phyloP scores from a whole-genome alignment of 2,113 vertebrate genomes.

The Isichthys henryi region DNA sequence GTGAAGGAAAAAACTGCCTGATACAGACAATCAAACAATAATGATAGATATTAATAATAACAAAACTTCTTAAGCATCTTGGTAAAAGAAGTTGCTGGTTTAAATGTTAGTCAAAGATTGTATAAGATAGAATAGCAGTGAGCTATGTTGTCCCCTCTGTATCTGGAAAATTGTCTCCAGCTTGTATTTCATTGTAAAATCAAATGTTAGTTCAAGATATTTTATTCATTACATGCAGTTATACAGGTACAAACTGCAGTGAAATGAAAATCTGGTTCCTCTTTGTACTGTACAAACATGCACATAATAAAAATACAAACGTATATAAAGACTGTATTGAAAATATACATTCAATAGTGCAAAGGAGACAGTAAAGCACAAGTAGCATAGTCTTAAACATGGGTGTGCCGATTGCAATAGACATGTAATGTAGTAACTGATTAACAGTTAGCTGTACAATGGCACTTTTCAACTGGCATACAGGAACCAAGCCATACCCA shows the following conservation, averaged over 20 bases:
- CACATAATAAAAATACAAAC: not conserved
- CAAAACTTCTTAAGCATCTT: constrained; percentile 46
- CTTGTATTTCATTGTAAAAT: constrained; percentile 12
- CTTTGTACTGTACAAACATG: not conserved
- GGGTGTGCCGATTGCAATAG: not conserved
- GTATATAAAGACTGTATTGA: not conserved
- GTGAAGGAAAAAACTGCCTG: constrained; percentile 43
- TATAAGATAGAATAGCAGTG: constrained; percentile 19
- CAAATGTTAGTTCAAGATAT: not conserved
- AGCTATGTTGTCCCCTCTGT: not conserved
- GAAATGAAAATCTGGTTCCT: not conserved
- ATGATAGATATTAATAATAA: constrained; percentile 50
- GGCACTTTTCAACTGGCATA: not conserved
- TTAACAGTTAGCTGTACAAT: not conserved
- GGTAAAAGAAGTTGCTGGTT: constrained; percentile 26
- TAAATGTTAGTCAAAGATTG: constrained; percentile 38
- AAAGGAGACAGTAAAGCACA: not conserved
- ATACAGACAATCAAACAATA: constrained; percentile 63
- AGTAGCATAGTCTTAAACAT: not conserved
- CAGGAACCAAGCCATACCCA: not conserved
- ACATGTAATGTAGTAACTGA: not conserved
- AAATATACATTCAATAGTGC: not conserved
- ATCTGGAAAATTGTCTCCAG: not conserved
- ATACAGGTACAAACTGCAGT: not conserved
- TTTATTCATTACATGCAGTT: constrained; percentile 1